Percentiles rank a stretch among this genome's conserved stretches.
Conservation (phyloP, 2,113 vertebrate genomes). For the Turnix velox region DNA sequence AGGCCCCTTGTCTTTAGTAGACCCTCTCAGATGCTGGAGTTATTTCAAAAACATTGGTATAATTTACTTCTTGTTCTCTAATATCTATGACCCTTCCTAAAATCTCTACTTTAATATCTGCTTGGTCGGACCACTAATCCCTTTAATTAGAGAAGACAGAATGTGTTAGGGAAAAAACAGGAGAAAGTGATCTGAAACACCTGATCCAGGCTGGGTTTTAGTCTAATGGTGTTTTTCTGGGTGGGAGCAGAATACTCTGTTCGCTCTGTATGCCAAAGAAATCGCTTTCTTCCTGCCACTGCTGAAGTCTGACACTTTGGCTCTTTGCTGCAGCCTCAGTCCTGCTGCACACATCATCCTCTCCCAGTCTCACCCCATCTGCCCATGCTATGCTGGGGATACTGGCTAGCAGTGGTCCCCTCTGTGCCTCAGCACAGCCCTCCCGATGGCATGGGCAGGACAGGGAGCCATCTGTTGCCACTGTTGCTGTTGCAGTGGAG, state of each 20-base stretch:
- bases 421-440: neutral
- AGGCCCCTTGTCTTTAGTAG: neutral
- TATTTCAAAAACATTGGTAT: neutral
- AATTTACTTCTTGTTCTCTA: neutral
- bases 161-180: neutral
- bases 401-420: neutral
- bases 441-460: rapidly evolving
- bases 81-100: neutral
- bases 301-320: neutral
- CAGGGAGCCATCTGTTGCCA: rapidly evolving
- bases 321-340: neutral
- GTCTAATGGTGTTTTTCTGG: neutral
- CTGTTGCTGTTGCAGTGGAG: neutral
- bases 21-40: neutral
- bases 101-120: neutral
- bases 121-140: neutral
- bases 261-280: neutral
- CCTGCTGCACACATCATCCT: neutral
- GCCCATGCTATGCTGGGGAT: rapidly evolving
- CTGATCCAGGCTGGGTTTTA: neutral
- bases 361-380: neutral
- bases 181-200: neutral
- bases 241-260: neutral
- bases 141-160: neutral
- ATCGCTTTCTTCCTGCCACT: neutral